These are phyloP conservation scores for Marasmarcha lunaedactyla DNA, from an alignment of 2,888 invertebrate species.

Conservation along the genomic window DNA sequence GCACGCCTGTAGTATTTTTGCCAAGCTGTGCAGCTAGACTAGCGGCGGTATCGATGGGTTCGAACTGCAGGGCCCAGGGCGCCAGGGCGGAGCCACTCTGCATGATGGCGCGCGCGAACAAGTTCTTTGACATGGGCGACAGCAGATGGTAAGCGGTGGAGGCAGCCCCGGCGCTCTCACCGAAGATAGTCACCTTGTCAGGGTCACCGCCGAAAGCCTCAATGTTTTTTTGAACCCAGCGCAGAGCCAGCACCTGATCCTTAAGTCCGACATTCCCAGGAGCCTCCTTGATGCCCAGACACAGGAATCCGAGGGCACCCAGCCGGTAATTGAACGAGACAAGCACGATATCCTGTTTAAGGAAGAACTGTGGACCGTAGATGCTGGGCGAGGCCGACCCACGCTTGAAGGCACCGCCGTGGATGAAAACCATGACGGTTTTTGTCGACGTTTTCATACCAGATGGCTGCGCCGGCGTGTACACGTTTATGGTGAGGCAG, in stretches of 20 bases:
- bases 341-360: conserved; percentile 38
- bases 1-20: conserved; percentile 27
- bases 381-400: conserved; percentile 18
- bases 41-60: conserved; percentile 40
- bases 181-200: conserved; percentile 50
- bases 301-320: conserved; percentile 43
- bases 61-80: conserved; percentile 48
- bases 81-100: conserved; percentile 76
- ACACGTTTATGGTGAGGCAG: conserved; percentile 23
- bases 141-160: conserved; percentile 38
- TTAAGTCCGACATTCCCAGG: conserved; percentile 60
- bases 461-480: conserved; percentile 5
- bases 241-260: conserved; percentile 50
- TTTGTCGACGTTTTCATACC: too few relatives aligned
- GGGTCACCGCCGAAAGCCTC: conserved; percentile 45
- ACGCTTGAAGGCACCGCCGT: conserved; percentile 23
- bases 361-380: conserved; percentile 44
- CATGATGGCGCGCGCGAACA: conserved; percentile 66
- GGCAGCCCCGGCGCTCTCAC: conserved; percentile 48
- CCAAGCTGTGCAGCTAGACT: conserved; percentile 38
- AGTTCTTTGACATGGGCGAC: conserved; percentile 50
- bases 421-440: conserved; percentile 24
- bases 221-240: conserved; percentile 49
- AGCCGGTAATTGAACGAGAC: conserved; percentile 54
- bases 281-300: conserved; percentile 40